Evolutionary conservation across 2,113 vertebrate species (phyloP).

Genomic region (Malurus alboscapulatus): DNA sequence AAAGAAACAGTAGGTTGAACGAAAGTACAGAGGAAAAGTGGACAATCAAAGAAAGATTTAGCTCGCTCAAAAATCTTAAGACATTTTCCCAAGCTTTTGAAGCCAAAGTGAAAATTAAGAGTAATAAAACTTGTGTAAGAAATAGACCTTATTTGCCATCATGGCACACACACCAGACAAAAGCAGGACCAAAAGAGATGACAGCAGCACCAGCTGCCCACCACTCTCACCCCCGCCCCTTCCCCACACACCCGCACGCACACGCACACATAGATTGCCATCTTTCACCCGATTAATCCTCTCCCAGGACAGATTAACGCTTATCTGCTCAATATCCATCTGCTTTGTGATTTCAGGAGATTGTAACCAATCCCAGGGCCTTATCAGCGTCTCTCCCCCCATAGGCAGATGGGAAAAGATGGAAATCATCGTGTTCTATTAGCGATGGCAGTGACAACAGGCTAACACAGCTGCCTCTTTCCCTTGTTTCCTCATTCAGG

Average conservation of each 20-base stretch:
- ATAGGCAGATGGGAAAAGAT: constrained; percentile 62
- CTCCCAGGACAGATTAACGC: constrained; percentile 74
- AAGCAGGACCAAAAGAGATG: constrained; percentile 31
- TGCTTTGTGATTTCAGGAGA: constrained; percentile 72
- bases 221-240: constrained; percentile 9
- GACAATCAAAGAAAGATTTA: neutral
- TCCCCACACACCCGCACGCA: neutral
- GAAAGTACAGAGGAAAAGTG: neutral
- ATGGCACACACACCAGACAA: constrained; percentile 19
- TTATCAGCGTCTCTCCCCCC: constrained; percentile 40
- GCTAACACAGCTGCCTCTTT: constrained; percentile 50
- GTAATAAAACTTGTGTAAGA: neutral
- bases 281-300: constrained; percentile 75
- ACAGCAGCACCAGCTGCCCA: constrained; percentile 69
- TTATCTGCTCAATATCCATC: constrained; percentile 77
- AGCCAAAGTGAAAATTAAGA: constrained; percentile 33
- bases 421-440: constrained; percentile 61
- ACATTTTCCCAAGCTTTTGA: neutral
- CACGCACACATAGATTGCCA: constrained; percentile 53
- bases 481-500: neutral
- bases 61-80: neutral
- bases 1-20: neutral
- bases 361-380: constrained; percentile 70
- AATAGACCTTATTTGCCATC: neutral
- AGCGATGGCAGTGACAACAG: constrained; percentile 32